Conservation (phyloP, 2,797 vertebrate genomes). For the Synanceia verrucosa region DNA sequence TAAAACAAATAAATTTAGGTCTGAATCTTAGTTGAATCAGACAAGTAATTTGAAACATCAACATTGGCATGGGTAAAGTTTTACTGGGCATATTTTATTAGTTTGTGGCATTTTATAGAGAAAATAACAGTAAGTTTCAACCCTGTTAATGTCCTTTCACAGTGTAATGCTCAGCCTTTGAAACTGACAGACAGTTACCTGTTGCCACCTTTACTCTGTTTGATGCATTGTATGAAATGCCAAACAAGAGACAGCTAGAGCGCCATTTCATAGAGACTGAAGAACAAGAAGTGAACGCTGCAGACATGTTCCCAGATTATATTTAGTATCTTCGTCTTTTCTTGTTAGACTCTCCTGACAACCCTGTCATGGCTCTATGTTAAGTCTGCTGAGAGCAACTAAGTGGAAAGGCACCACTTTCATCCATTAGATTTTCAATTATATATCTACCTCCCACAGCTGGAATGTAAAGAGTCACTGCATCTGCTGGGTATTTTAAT, state of each 20-base stretch:
- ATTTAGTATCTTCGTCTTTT: conserved; percentile 33
- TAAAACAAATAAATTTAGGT: background rate
- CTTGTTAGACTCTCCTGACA: conserved; percentile 38
- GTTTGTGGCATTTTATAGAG: background rate
- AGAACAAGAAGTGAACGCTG: conserved; percentile 8
- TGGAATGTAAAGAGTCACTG: conserved; percentile 25
- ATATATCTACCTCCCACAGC: conserved; percentile 31
- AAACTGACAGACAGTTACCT: background rate
- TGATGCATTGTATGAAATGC: background rate
- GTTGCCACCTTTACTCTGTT: background rate
- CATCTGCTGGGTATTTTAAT: conserved; percentile 37
- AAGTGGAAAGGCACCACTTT: conserved; percentile 41
- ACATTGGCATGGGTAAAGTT: background rate
- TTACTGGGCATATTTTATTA: background rate
- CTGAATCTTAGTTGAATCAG: background rate
- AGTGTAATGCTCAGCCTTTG: too few relatives aligned
- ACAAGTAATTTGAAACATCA: background rate
- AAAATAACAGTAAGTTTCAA: background rate
- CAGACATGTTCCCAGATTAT: conserved; percentile 21
- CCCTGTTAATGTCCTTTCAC: background rate
- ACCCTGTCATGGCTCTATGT: conserved; percentile 17
- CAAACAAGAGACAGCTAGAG: background rate
- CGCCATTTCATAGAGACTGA: background rate
- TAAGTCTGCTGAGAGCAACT: conserved; percentile 33
- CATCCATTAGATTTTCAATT: conserved; percentile 66